Evolutionary conservation across 2,113 vertebrate species (phyloP), one percentile per base, ranked within the genome.

Genomic region (Dipodomys ordii): DNA sequence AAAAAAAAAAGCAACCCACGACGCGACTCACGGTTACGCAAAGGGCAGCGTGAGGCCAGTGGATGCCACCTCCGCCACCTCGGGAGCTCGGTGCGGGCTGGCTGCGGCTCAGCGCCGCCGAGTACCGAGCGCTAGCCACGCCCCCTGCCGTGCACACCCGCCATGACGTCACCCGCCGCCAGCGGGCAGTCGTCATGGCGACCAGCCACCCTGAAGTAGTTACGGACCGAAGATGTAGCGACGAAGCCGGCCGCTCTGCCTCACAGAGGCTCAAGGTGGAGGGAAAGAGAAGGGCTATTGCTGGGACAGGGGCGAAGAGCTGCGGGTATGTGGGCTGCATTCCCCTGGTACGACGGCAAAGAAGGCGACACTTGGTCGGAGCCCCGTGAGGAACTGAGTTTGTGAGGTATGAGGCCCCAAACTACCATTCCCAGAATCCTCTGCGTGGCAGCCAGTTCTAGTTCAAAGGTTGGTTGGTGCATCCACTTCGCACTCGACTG

Each of bases 401-500:
- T 39, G 30, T 20, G 0, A 8, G 1, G 16, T 12, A 13, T 6
- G 16, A 32, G 35, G 2, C 62, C 1, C 5, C 22, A 92, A 74
- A 74, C 78, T 72, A 72, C 83, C n/a, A 15, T 69, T 83, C 79
- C 72, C 68, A 90, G 83, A 87, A 32, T 18, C 62, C 71, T 78
- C 22, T 73, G 13, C 35, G 2, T 7, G 10, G 81, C 13, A 80
- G 60, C 4, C 3, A 0, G 62, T 22, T 64, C 4, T 23, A 23
- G 19, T 64, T 23, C 62, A 11, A 22, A 25, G 62, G 20, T 64
- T 23, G 62, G 60, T 22, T 13, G 1, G 3, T 1, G 23, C 27
- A 0, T 0, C 20, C 28, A 1, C 64, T 46, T 44, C 6, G 15
- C 12, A 4, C 39, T 46, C 16, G 27, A 53, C 25, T 28, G 18